These are phyloP conservation scores for Polyergus mexicanus DNA, from an alignment of 1,140 invertebrate species.

Conservation along the genomic window DNA sequence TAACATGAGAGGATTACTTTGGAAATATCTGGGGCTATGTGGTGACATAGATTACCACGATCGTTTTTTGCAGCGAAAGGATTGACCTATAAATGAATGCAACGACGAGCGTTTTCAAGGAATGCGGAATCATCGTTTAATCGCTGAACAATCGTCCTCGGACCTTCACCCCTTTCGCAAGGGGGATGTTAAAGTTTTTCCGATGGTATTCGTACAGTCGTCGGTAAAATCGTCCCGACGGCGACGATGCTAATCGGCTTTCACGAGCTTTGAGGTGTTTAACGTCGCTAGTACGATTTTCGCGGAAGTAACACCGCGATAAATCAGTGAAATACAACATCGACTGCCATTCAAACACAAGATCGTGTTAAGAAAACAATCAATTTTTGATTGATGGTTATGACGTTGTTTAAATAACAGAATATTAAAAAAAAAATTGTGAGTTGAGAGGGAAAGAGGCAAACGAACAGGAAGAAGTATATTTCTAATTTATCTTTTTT, in stretches of 20 bases:
- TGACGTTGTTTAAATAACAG: background rate
- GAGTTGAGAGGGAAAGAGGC: background rate
- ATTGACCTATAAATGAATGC: conserved; percentile 53
- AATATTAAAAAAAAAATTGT: background rate
- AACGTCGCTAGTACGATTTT: conserved; percentile 58
- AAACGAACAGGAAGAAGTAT: too few relatives aligned
- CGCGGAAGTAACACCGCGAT: conserved; percentile 35
- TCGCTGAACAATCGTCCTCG: conserved; percentile 25
- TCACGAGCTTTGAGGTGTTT: conserved; percentile 59
- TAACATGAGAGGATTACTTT: conserved; percentile 60
- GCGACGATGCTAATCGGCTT: conserved; percentile 63
- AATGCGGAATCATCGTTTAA: conserved; percentile 44
- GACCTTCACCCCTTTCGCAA: background rate
- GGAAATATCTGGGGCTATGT: conserved; percentile 31
- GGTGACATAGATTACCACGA: conserved; percentile 41
- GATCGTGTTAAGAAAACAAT: background rate
- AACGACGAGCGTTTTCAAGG: conserved; percentile 36
- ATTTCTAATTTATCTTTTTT: too few relatives aligned
- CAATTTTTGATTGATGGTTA: conserved; percentile 6
- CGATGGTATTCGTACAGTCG: conserved; percentile 50
- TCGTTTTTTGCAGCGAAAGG: conserved; percentile 42
- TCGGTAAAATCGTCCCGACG: conserved; percentile 55
- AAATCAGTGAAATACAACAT: conserved; percentile 47
- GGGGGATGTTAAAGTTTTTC: conserved; percentile 50
- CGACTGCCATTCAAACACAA: conserved; percentile 6